Conservation (phyloP, 2,113 vertebrate species). For the Peromyscus leucopus region DNA sequence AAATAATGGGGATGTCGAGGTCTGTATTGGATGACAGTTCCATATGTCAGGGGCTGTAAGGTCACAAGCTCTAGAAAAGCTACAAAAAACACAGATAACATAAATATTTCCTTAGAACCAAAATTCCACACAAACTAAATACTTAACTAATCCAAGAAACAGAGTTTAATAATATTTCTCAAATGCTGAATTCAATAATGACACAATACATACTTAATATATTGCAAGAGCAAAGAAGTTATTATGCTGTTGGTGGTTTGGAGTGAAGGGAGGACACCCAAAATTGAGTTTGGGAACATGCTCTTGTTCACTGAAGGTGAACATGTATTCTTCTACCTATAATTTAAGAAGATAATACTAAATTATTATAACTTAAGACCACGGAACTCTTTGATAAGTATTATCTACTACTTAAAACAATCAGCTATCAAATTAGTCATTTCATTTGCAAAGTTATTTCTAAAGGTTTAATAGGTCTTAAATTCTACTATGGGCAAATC, state of each 20-base stretch:
- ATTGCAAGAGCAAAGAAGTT: constrained; percentile 77
- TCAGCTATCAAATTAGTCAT: constrained; percentile 40
- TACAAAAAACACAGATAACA: constrained; percentile 76
- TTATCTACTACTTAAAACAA: constrained; percentile 47
- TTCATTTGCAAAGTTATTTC: constrained; percentile 64
- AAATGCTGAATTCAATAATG: no score
- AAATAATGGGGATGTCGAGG: constrained; percentile 69
- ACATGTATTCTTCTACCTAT: constrained; percentile 87
- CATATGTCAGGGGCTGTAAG: constrained; percentile 71
- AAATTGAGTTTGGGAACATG: constrained; percentile 91
- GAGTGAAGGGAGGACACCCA: constrained; percentile 86
- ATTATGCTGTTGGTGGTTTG: constrained; percentile 79
- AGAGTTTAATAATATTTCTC: constrained; percentile 43
- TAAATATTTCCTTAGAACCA: constrained; percentile 23
- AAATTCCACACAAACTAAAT: constrained; percentile 46
- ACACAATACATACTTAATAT: no score
- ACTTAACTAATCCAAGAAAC: constrained; percentile 42
- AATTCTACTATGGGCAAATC: not conserved
- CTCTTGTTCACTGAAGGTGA: constrained; percentile 85
- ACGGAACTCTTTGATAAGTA: constrained; percentile 23
- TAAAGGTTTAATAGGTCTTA: constrained; percentile 48
- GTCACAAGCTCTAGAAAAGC: constrained; percentile 85
- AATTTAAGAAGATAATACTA: not conserved
- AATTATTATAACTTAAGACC: constrained; percentile 57
- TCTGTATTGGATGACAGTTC: constrained; percentile 76